Evolutionary conservation across 2,113 vertebrate species (phyloP).

Genomic region (Genyomyrus donnyi): DNA sequence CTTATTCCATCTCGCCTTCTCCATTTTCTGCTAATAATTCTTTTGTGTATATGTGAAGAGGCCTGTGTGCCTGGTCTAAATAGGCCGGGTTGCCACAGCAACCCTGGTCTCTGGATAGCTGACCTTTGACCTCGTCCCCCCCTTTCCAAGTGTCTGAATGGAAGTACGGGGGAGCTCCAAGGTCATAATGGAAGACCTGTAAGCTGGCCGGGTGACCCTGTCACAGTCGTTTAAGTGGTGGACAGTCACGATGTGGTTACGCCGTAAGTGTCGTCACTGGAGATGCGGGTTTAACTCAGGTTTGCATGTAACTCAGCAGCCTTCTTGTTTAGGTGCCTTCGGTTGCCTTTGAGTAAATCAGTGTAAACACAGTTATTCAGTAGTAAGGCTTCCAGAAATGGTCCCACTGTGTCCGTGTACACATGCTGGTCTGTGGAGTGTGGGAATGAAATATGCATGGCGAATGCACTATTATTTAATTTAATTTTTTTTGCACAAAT

Average conservation of each 20-base stretch:
- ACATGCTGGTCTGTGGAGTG: neutral
- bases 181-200: slow-evolving; percentile 60
- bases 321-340: neutral
- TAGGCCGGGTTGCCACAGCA: slow-evolving; percentile 61
- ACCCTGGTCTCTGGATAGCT: slow-evolving; percentile 63
- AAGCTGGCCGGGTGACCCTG: slow-evolving; percentile 58
- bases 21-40: slow-evolving; percentile 67
- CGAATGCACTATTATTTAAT: neutral
- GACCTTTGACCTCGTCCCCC: slow-evolving; percentile 64
- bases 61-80: slow-evolving; percentile 66
- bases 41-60: slow-evolving; percentile 73
- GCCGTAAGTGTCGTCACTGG: slow-evolving; percentile 39
- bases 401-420: too few species aligned
- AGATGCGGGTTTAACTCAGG: slow-evolving; percentile 20
- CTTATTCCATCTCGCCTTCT: slow-evolving; percentile 44
- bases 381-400: neutral
- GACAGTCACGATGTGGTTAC: slow-evolving; percentile 56
- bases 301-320: slow-evolving; percentile 22
- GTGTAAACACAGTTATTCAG: neutral
- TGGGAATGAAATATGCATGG: neutral
- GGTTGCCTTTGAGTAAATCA: neutral
- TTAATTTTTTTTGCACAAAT: neutral
- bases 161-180: slow-evolving; percentile 49
- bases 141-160: slow-evolving; percentile 52
- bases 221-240: slow-evolving; percentile 66